Evolutionary conservation across 2,888 invertebrate species (phyloP).

Genomic region (Nymphalis polychloros): DNA sequence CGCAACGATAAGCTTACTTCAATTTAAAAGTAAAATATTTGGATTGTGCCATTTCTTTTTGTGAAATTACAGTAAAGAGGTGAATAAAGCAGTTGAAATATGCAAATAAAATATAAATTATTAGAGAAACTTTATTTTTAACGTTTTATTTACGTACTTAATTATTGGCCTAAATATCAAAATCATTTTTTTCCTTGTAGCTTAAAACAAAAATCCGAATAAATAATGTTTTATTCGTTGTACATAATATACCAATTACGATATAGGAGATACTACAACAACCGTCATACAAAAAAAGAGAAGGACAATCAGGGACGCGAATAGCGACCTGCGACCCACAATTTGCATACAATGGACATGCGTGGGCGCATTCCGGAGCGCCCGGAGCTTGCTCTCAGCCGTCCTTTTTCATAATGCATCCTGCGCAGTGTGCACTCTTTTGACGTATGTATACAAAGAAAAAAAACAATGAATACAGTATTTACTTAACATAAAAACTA

Average conservation of each 20-base stretch:
- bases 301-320: constrained; percentile 48
- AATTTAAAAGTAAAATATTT: constrained; percentile 9
- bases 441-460: constrained; percentile 7
- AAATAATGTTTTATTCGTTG: too few relatives aligned
- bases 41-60: neutral
- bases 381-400: constrained; percentile 43
- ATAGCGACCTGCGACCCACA: constrained; percentile 76
- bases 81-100: neutral
- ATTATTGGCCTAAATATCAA: too few relatives aligned
- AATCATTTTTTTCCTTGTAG: too few relatives aligned
- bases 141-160: too few relatives aligned
- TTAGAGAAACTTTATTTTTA: too few relatives aligned
- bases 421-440: constrained; percentile 19
- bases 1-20: constrained; percentile 9
- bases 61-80: neutral
- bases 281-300: constrained; percentile 36
- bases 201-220: too few relatives aligned
- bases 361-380: constrained; percentile 71
- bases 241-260: constrained; percentile 21
- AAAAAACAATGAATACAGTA: neutral
- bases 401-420: constrained; percentile 24
- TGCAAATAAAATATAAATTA: neutral
- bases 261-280: constrained; percentile 4
- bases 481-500: neutral
- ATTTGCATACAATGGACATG: constrained; percentile 79